Evolutionary conservation across 2,888 invertebrate species (phyloP).

Genomic region (Nephrocerus scutellatus): DNA sequence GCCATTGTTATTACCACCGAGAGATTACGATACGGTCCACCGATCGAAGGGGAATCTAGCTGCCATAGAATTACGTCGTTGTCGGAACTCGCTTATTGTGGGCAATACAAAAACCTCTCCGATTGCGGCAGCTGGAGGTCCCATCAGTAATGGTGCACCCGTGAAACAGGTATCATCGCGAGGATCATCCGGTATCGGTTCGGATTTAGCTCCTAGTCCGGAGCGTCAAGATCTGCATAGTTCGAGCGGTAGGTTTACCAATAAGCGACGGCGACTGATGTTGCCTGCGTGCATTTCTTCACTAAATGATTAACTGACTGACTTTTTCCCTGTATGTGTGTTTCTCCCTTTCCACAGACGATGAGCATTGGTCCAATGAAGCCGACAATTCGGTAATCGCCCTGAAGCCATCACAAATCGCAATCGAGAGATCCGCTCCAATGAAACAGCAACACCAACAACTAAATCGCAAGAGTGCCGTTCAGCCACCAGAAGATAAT

Average conservation of each 20-base stretch:
- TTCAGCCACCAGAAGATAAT: conserved; percentile 42
- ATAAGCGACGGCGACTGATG: not conserved
- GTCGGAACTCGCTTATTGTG: conserved; percentile 46
- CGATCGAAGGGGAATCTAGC: conserved; percentile 63
- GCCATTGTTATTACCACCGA: conserved; percentile 82
- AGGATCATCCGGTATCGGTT: conserved; percentile 82
- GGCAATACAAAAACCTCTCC: conserved; percentile 37
- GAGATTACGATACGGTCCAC: conserved; percentile 91
- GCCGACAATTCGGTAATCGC: conserved; percentile 46
- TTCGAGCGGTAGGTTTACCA: conserved; percentile 45
- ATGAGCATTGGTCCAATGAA: conserved; percentile 47
- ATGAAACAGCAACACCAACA: conserved; percentile 34
- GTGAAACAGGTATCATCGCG: conserved; percentile 60
- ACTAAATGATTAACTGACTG: no score
- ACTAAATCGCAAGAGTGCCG: conserved; percentile 40
- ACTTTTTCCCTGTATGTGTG: not conserved
- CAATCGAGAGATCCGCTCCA: conserved; percentile 29
- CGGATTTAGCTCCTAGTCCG: conserved; percentile 80
- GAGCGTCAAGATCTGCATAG: conserved; percentile 52
- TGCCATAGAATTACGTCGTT: conserved; percentile 59
- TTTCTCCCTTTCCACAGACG: conserved; percentile 30
- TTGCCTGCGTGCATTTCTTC: not conserved
- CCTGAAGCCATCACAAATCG: conserved; percentile 42
- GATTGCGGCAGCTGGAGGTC: conserved; percentile 44
- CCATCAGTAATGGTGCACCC: conserved; percentile 46